phyloP scores from a whole-genome alignment of 2,888 invertebrate genomes.

The Lissocephala sabroskyi region DNA sequence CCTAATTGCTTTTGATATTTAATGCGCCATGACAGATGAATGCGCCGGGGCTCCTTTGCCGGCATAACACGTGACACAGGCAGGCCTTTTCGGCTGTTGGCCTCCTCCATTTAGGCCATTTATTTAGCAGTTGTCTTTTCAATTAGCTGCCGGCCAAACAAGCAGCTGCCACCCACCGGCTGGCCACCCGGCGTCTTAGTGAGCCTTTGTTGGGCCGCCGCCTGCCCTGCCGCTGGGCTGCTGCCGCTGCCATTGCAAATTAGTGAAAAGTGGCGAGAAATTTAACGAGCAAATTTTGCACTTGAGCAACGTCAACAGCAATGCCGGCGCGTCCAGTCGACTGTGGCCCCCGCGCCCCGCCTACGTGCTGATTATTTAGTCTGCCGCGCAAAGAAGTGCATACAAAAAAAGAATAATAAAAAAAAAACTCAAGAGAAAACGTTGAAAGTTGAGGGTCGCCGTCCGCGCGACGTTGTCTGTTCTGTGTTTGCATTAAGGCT shows the following conservation, averaged over 20 bases:
- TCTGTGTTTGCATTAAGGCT: too few species aligned
- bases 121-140: slow-evolving; percentile 46
- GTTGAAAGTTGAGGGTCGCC: too few species aligned
- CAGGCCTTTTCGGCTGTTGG: slow-evolving; percentile 15
- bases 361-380: not conserved
- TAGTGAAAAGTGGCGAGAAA: slow-evolving; percentile 66
- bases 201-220: not conserved
- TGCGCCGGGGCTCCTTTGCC: not conserved
- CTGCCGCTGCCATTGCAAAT: slow-evolving; percentile 49
- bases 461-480: too few species aligned
- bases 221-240: too few species aligned
- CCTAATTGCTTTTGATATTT: slow-evolving; percentile 1
- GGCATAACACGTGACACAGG: too few species aligned
- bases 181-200: not conserved
- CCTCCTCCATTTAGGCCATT: slow-evolving; percentile 18
- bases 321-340: too few species aligned
- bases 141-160: slow-evolving; percentile 30
- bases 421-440: too few species aligned
- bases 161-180: not conserved
- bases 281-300: slow-evolving; percentile 65
- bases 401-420: too few species aligned
- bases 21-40: slow-evolving; percentile 3
- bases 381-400: too few species aligned
- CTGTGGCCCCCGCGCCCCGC: not conserved
- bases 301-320: slow-evolving; percentile 33